These are phyloP conservation scores for Pseudomugil gertrudae DNA, from an alignment of 2,797 vertebrate genomes.

Conservation along the genomic window DNA sequence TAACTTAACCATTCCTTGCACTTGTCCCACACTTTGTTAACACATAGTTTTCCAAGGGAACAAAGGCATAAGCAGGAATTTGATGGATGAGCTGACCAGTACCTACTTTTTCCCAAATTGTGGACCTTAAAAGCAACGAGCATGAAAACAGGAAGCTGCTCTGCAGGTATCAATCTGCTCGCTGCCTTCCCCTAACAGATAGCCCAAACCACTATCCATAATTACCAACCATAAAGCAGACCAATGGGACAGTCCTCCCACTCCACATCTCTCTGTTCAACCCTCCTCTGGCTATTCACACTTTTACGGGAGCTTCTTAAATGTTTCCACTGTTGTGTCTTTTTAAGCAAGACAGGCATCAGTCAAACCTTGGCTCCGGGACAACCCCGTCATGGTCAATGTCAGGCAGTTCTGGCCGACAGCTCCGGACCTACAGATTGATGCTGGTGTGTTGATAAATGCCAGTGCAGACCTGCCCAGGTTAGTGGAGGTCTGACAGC, in stretches of 20 bases:
- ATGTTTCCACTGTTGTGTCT: slow-evolving; percentile 40
- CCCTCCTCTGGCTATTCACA: slow-evolving; percentile 9
- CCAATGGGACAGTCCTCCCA: slow-evolving; percentile 23
- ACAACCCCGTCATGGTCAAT: slow-evolving; percentile 67
- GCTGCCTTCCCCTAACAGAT: slow-evolving; percentile 64
- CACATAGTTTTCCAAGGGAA: slow-evolving; percentile 15
- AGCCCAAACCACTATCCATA: slow-evolving; percentile 74
- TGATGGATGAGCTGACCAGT: slow-evolving; percentile 71
- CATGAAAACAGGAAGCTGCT: slow-evolving; percentile 63
- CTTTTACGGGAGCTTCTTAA: slow-evolving; percentile 19
- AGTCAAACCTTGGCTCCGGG: slow-evolving; percentile 66
- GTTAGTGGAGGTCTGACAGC: slow-evolving; percentile 76
- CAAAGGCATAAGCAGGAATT: slow-evolving; percentile 52
- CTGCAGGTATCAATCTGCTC: slow-evolving; percentile 69
- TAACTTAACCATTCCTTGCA: slow-evolving; percentile 35
- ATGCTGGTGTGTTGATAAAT: slow-evolving; percentile 78
- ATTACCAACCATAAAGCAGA: slow-evolving; percentile 67
- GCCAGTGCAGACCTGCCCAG: slow-evolving; percentile 66
- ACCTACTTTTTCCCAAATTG: slow-evolving; percentile 75
- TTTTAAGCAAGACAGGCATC: slow-evolving; percentile 48
- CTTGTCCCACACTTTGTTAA: slow-evolving; percentile 14
- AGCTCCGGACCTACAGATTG: slow-evolving; percentile 69
- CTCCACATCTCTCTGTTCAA: slow-evolving; percentile 8
- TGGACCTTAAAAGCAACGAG: slow-evolving; percentile 71
- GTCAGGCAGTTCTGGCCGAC: slow-evolving; percentile 67